Conservation (phyloP, 2,888 invertebrate species). For the Sipunculus nudus region DNA sequence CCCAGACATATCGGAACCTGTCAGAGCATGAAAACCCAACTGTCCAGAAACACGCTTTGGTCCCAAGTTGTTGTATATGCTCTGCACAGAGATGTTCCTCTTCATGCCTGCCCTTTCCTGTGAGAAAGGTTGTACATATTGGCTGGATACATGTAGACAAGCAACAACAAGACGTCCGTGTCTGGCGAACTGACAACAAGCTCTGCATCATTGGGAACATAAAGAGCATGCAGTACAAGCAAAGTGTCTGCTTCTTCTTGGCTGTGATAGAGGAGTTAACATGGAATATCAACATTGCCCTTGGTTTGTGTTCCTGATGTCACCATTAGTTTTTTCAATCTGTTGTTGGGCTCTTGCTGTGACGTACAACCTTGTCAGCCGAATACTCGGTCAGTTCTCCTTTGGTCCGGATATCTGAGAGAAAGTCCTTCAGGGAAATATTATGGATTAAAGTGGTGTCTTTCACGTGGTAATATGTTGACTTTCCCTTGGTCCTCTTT, state of each 20-base stretch:
- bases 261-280: neutral
- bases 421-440: slow-evolving; percentile 28
- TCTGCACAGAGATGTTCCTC: slow-evolving; percentile 11
- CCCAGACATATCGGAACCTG: slow-evolving; percentile 17
- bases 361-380: slow-evolving; percentile 16
- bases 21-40: slow-evolving; percentile 23
- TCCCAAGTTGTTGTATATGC: slow-evolving; percentile 21
- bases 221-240: neutral
- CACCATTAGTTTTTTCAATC: slow-evolving; percentile 22
- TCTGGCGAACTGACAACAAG: slow-evolving; percentile 3
- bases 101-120: no score
- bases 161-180: neutral
- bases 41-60: slow-evolving; percentile 20
- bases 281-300: slow-evolving; percentile 9
- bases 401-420: slow-evolving; percentile 24
- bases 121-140: neutral
- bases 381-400: slow-evolving; percentile 23
- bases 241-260: slow-evolving; percentile 4
- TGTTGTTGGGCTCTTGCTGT: slow-evolving; percentile 23
- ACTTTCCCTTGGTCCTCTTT: slow-evolving; percentile 27
- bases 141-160: slow-evolving; percentile 2
- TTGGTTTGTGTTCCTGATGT: slow-evolving; percentile 23
- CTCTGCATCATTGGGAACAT: neutral
- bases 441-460: slow-evolving; percentile 26
- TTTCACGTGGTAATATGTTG: slow-evolving; percentile 27